These are phyloP conservation scores for Acropora yongei DNA, from an alignment of 64 coral and sea anemone species.

Conservation along the genomic window DNA sequence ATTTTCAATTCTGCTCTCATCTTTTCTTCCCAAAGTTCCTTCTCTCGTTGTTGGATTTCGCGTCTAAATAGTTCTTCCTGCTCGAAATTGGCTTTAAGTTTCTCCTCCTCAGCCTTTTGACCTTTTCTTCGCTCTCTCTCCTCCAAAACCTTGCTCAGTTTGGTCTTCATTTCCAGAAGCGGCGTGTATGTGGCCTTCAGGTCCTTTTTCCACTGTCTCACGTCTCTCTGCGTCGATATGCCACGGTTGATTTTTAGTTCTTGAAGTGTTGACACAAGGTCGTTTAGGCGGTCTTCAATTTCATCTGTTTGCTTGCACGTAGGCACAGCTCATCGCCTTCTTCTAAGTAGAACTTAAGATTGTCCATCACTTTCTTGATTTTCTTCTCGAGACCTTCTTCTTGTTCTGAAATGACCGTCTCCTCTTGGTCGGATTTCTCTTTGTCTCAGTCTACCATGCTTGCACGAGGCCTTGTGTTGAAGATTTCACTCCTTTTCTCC, in stretches of 20 bases:
- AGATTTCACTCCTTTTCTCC: slow-evolving; percentile 37
- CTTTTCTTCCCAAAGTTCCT: slow-evolving; percentile 52
- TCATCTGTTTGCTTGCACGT: slow-evolving; percentile 30
- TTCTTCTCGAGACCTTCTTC: slow-evolving; percentile 60
- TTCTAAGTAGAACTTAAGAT: slow-evolving; percentile 60
- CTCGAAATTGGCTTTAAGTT: slow-evolving; percentile 20
- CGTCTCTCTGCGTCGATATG: slow-evolving; percentile 43
- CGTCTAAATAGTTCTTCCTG: slow-evolving; percentile 14
- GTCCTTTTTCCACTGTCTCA: slow-evolving; percentile 74
- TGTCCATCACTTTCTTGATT: slow-evolving; percentile 64
- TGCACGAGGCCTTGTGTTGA: slow-evolving; percentile 41
- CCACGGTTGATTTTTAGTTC: slow-evolving; percentile 72
- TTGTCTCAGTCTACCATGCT: slow-evolving; percentile 22
- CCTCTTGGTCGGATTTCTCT: slow-evolving; percentile 45
- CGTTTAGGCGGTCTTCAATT: slow-evolving; percentile 54
- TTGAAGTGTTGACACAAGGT: slow-evolving; percentile 64
- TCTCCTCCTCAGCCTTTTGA: slow-evolving; percentile 50
- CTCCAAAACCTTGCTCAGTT: slow-evolving; percentile 22
- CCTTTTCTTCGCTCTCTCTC: slow-evolving; percentile 23
- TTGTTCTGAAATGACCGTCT: slow-evolving; percentile 32
- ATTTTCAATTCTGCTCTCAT: slow-evolving; percentile 53
- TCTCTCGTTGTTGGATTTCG: slow-evolving; percentile 38
- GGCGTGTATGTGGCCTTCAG: slow-evolving; percentile 58
- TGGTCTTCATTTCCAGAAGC: slow-evolving; percentile 32
- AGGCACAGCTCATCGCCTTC: slow-evolving; percentile 44